Base-by-base conservation (phyloP, 1,140 invertebrate genomes). In the Zaprionus taronus region DNA sequence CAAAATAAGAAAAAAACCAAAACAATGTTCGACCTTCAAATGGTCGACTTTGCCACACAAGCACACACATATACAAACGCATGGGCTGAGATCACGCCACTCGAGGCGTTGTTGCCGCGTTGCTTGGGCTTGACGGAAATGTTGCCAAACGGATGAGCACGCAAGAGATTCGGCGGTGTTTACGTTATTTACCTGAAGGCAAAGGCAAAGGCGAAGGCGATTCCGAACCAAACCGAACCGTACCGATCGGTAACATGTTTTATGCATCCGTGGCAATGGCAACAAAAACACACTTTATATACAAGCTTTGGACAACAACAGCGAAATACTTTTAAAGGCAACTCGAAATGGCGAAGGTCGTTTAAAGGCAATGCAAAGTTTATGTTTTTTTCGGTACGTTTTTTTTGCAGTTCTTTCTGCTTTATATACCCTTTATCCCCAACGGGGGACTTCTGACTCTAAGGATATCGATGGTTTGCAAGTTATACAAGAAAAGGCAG, bases 311-410 rank as follows among this genome's bases (percentile, higher is more conserved):
- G 72, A 69, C 62, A 73, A 74, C 72, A 83, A 89, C 80, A 87
- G 55, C 62, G 68, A 89, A 89, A 89, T 84, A 87, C 83, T 86
- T 87, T 86, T 86, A 86, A 86, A 82, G 83, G 77, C 68, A 85
- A 79, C 60, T 51, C 62, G 72, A 77, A 86, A 86, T 82, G 83
- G 79, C 83, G 83, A 86, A 86, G 83, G 83, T 86, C 83, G 83
- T 86, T 86, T 63, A 80, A 86, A 86, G 72, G 83, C 77, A 86
- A 77, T 79, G 67, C 76, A 79, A 77, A 85, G 67, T 61, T 72
- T 76, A 69, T 84, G 76, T 82, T 76, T 47, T 67, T 79, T 47
- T 5, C 36, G 34, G 34, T 51, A 77, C 63, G 71, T 79, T 61
- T 58, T 79, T 60, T 76, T 76, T 83, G 62, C 7, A 57, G 57